Base-by-base conservation (phyloP, 1,140 invertebrate genomes). In the Drosophila fuyamai region DNA sequence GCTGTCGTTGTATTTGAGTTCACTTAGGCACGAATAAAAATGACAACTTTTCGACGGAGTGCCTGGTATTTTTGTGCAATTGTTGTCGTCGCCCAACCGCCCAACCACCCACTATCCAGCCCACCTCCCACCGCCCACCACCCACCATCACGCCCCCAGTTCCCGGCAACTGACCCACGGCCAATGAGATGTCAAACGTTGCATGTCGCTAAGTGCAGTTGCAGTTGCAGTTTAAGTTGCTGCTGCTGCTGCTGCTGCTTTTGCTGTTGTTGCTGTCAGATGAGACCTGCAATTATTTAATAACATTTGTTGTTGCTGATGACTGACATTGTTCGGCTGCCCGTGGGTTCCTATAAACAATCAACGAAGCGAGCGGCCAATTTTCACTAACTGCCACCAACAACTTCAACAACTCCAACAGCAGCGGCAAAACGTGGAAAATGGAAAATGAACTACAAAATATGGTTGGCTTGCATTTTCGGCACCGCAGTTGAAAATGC, bases 201-300 rank as follows among this genome's bases (percentile, higher is more conserved):
- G 82, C 82, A 86, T 86, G 82, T 88, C 82, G 67, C 79, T 86
- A 86, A 86, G 83, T 86, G 82, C 83, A 82, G 79, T 86, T 68
- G 59, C 56, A 77, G 67, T 46, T 77, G 68, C 63, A 48, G 63
- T 57, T 55, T 43, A 23, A 55, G 58, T 18, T 44, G 59, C 13
- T 66, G 40, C n/a, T 44, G 53, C 36, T 40, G 56, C 18, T 57
- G 61, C 35, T 61, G 46, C 43, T 65, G 60, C 50, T 46, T 57
- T 13, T 53, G 59, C 35, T 67, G 62, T 56, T 38, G 65, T 10
- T 55, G 72, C 43, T 75, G 80, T 79, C 67, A 60, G 57, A 46
- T 59, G 65, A 86, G 83, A 82, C 62, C 79, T 73, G 82, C 82
- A 86, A 86, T 86, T 86, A 86, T 73, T 82, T 73, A 73, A 83